phyloP scores from a whole-genome alignment of 2,113 vertebrate genomes.

The Thamnophis sirtalis region DNA sequence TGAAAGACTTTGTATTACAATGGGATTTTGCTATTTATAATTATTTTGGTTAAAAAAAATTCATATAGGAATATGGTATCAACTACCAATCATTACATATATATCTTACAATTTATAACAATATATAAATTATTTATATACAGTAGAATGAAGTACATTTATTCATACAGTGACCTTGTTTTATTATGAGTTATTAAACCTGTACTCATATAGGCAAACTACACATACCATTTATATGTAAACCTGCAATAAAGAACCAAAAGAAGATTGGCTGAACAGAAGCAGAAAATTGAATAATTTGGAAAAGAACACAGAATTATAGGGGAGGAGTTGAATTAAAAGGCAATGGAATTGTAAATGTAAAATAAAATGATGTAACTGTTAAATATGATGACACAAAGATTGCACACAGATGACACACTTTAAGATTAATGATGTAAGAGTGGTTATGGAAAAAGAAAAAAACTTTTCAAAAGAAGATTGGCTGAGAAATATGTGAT shows the following conservation, averaged over 20 bases:
- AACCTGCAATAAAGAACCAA: not conserved
- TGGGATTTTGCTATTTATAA: not conserved
- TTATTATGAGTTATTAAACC: not conserved
- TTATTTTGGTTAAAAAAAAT: not conserved
- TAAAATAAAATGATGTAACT: no score
- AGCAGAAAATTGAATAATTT: no score
- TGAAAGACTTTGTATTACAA: not conserved
- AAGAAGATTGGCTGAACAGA: not conserved
- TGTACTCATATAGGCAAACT: not conserved
- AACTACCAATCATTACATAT: not conserved
- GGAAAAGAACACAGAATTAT: no score
- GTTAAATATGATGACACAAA: no score
- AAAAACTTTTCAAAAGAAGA: not conserved
- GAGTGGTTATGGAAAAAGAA: no score
- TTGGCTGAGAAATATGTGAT: not conserved
- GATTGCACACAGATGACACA: no score
- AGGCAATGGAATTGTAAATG: no score
- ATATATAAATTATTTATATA: not conserved
- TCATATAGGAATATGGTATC: not conserved
- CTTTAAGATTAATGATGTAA: no score
- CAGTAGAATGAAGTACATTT: not conserved
- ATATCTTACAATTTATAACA: not conserved
- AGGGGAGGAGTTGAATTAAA: no score
- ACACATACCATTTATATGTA: not conserved
- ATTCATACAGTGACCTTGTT: not conserved